Evolutionary conservation across 2,888 invertebrate genomes (phyloP).

Genomic region (Noctua fimbriata): DNA sequence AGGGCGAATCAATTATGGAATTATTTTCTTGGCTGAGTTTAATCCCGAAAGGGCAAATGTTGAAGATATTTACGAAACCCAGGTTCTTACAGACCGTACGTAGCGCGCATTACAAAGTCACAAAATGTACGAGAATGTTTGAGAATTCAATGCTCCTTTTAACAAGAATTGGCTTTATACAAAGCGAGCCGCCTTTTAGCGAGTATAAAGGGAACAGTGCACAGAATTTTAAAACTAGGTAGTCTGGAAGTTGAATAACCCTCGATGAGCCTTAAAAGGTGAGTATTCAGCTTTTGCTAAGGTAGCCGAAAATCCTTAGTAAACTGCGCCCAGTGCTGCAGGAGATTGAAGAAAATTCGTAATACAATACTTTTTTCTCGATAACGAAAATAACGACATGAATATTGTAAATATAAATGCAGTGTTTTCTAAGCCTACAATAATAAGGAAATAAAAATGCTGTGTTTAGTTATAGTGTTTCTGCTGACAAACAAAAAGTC

Average conservation of each 20-base stretch:
- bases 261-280: not conserved
- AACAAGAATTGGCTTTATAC: constrained; percentile 38
- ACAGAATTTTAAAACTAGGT: constrained; percentile 41
- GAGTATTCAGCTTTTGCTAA: not conserved
- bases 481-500: not conserved
- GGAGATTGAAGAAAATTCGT: not conserved
- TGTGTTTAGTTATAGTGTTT: not conserved
- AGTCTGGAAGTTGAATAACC: constrained; percentile 21
- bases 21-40: not conserved
- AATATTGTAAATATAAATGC: not conserved
- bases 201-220: constrained; percentile 36
- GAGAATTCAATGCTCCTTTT: constrained; percentile 37
- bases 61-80: constrained; percentile 11
- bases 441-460: not conserved
- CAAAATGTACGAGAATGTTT: constrained; percentile 37
- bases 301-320: not conserved
- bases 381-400: not conserved
- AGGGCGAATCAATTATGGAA: not conserved
- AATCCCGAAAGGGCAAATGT: constrained; percentile 18
- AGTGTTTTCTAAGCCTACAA: not conserved
- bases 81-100: not conserved
- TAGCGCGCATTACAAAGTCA: constrained; percentile 17
- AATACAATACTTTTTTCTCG: not conserved
- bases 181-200: constrained; percentile 44
- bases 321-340: not conserved